phyloP scores from a whole-genome alignment of 2,797 vertebrate genomes.

The Chaetophractus vellerosus region DNA sequence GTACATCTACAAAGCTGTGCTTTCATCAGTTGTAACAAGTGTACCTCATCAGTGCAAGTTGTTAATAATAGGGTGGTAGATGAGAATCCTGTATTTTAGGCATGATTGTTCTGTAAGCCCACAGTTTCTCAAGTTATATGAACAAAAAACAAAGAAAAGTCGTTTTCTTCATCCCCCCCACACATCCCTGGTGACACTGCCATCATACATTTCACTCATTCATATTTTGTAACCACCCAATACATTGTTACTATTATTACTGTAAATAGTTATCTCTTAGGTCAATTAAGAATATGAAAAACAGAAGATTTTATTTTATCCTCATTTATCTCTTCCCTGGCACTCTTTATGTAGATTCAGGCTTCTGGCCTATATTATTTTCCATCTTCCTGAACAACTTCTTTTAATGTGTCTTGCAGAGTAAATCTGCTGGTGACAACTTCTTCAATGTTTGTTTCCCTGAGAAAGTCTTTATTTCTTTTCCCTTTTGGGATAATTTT shows the following conservation, averaged over 20 bases:
- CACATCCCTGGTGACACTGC: neutral
- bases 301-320: neutral
- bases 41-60: too few relatives aligned
- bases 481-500: neutral
- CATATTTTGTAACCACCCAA: neutral
- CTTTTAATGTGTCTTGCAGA: neutral
- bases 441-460: neutral
- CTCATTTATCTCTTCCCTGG: neutral
- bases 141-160: too few relatives aligned
- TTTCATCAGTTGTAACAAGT: too few relatives aligned
- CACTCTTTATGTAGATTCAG: neutral
- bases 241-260: neutral
- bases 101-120: too few relatives aligned
- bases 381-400: neutral
- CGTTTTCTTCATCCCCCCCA: neutral
- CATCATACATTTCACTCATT: neutral
- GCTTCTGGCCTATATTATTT: neutral
- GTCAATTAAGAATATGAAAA: neutral
- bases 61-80: too few relatives aligned
- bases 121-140: too few relatives aligned
- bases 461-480: slow-evolving; percentile 8
- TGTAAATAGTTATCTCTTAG: neutral
- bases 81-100: too few relatives aligned
- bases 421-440: neutral
- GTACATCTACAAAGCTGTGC: too few relatives aligned